A percentile compares a stretch with the other conserved stretches of the same genome.
phyloP scores from a whole-genome alignment of 2,888 invertebrate species.

The Caenorhabditis zanzibari region DNA sequence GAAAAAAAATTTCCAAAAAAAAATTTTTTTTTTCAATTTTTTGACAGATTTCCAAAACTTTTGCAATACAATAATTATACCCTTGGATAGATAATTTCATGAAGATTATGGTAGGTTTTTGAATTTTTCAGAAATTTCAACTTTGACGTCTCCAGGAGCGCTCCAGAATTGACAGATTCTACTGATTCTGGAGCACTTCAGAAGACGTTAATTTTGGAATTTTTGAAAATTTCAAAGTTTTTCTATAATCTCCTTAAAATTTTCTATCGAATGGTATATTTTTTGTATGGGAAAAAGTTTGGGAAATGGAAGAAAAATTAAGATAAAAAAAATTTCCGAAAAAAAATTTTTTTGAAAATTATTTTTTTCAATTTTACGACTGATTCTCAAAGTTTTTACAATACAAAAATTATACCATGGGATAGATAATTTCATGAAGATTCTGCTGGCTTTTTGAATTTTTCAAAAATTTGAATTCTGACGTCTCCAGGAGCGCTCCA shows the following conservation, averaged over 20 bases:
- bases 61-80: neutral
- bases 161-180: neutral
- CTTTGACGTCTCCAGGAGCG: neutral
- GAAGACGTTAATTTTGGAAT: neutral
- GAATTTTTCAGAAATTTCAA: no score
- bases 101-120: no score
- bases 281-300: neutral
- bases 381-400: neutral
- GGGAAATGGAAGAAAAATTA: no score
- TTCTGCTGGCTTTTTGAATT: neutral
- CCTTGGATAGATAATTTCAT: neutral
- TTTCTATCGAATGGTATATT: no score
- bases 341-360: no score
- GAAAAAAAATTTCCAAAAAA: neutral
- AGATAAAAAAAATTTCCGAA: no score
- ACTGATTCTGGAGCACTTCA: neutral
- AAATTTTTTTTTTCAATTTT: no score
- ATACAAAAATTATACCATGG: neutral
- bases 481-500: no score
- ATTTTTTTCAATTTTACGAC: neutral
- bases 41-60: neutral
- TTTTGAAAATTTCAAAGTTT: neutral
- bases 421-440: neutral
- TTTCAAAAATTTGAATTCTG: neutral
- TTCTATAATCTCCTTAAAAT: neutral